Conservation (phyloP, 1,140 invertebrate genomes). For the Dryas iulia region DNA sequence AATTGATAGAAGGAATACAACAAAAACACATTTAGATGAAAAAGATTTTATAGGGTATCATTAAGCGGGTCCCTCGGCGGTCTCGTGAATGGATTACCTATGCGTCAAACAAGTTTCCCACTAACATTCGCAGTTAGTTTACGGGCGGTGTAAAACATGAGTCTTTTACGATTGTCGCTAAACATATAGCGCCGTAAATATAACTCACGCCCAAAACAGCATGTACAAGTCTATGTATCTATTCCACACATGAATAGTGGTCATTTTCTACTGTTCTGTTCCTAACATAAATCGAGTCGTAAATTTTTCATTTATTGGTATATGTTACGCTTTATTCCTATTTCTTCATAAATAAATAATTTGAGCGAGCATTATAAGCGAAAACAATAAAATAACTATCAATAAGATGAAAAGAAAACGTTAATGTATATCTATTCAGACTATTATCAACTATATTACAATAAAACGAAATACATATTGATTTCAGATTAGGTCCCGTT, state of each 20-base stretch:
- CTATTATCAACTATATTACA: not conserved
- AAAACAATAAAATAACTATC: not conserved
- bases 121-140: conserved; percentile 60
- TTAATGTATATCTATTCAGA: not conserved
- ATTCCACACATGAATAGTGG: not conserved
- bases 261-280: not conserved
- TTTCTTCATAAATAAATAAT: not conserved
- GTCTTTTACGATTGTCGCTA: conserved; percentile 66
- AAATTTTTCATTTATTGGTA: conserved; percentile 3
- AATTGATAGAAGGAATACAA: not conserved
- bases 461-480: not conserved
- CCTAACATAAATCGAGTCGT: conserved; percentile 2
- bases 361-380: not conserved
- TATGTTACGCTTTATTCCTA: not conserved
- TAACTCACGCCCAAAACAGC: conserved; percentile 10
- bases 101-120: conserved; percentile 49
- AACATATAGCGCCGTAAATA: conserved; percentile 70
- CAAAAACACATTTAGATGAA: conserved; percentile 38
- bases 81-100: conserved; percentile 53
- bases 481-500: not conserved
- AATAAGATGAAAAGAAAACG: too few relatives aligned
- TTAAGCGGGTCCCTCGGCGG: conserved; percentile 43
- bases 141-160: conserved; percentile 62
- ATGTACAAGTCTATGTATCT: not conserved
- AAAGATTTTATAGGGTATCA: conserved; percentile 49